Evolutionary conservation across 2,113 vertebrate genomes (phyloP).

Genomic region (Tamias sibiricus): DNA sequence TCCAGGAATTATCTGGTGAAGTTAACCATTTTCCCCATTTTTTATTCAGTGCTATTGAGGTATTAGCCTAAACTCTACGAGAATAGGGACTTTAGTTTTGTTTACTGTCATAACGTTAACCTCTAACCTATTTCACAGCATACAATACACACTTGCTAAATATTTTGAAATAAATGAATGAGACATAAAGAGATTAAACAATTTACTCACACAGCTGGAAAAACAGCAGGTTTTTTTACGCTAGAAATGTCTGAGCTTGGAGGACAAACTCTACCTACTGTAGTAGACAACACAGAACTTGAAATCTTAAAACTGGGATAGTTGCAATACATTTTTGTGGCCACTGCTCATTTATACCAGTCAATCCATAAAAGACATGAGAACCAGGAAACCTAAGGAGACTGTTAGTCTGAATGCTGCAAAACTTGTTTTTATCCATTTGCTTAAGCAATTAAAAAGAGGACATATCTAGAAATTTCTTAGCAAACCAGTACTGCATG

Average conservation of each 20-base stretch:
- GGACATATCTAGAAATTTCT: conserved; percentile 62
- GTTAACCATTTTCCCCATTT: neutral
- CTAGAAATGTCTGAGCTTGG: neutral
- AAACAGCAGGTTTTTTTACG: neutral
- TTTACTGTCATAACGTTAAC: neutral
- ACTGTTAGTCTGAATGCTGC: conserved; percentile 53
- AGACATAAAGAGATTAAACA: neutral
- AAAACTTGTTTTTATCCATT: conserved; percentile 58
- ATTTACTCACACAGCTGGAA: neutral
- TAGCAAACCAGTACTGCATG: neutral
- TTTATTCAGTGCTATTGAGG: neutral
- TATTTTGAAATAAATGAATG: conserved; percentile 22
- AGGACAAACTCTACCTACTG: neutral
- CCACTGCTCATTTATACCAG: conserved; percentile 40
- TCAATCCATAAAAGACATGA: conserved; percentile 57
- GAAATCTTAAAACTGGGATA: neutral
- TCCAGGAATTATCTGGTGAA: neutral
- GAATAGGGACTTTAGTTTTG: neutral
- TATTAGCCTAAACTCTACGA: neutral
- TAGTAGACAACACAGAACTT: neutral
- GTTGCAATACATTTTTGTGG: conserved; percentile 50
- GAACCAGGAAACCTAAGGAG: conserved; percentile 66
- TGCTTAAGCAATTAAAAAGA: conserved; percentile 73
- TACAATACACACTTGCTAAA: neutral
- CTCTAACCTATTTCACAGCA: neutral